Evolutionary conservation across 2,888 invertebrate species (phyloP), one percentile per base, ranked within the genome.

Genomic region (Panorpa germanica): DNA sequence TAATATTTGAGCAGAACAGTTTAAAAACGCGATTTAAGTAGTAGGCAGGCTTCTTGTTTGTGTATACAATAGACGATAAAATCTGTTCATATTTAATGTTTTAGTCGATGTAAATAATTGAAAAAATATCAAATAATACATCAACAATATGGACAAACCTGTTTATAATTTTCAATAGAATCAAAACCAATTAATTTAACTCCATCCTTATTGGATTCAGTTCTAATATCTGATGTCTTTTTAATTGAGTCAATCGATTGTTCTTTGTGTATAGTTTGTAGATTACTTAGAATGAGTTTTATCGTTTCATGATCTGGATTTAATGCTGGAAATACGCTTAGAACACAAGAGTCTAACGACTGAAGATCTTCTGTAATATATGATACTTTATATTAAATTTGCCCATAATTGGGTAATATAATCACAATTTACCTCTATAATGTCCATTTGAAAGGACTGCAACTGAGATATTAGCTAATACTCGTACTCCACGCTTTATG

Each of bases 21-120:
- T 90, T 88, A 62, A 96, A 96, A 14, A 86, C 88, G 38, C 93
- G 71, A 59, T 90, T 91, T 39, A 93, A 61, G 52, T 90, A 90
- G 53, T 91, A 90, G 7, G 91, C 91, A 3, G 95, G 93, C 49
- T 93, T 88, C 45, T 81, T 81, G 61, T 96, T 95, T 50, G 85
- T 86, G 60, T 96, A 98, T 41, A 80, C 76, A 37, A 91, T 38
- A 8, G 53, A 48, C 17, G 46, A 46, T 4, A 9, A 19, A 19
- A 9, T 8, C 9, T 19, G 20, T 19, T 8, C 7, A 19, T 19
- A 19, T 19, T 19, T 19, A 9, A 19, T 7, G 9, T 19, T 19
- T 74, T 45, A 78, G 72, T 17, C 77, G 65, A 28, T 88, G 60
- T 25, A 70, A 57, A 59, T 60, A 57, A 47, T 55, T 41, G 29